Conservation (phyloP, 2,797 vertebrate genomes). For the Anabas testudineus region DNA sequence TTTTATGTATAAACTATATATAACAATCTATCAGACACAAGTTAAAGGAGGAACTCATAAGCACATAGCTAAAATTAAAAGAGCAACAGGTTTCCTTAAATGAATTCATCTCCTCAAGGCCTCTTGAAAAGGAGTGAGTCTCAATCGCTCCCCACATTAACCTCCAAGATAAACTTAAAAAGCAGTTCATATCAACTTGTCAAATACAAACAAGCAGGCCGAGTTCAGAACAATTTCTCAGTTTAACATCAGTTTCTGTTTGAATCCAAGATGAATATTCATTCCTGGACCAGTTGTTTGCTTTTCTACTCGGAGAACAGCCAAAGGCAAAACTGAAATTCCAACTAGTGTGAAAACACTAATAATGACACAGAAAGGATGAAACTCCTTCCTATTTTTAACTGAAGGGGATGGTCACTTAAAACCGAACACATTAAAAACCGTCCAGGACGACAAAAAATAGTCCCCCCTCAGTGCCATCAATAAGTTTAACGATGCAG, state of each 20-base stretch:
- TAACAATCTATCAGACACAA: no score
- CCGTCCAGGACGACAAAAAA: neutral
- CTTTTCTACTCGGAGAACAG: constrained; percentile 9
- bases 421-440: neutral
- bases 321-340: neutral
- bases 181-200: neutral
- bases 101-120: constrained; percentile 40
- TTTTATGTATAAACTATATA: no score
- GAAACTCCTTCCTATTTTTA: neutral
- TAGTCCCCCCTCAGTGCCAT: neutral
- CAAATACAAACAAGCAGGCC: neutral
- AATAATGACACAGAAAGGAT: neutral
- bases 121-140: constrained; percentile 23
- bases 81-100: constrained; percentile 20
- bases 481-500: neutral
- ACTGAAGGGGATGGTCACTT: neutral
- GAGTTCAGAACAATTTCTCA: neutral
- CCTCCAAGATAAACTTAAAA: constrained; percentile 15
- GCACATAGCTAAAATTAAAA: constrained; percentile 1
- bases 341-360: neutral
- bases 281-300: neutral
- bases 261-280: no score
- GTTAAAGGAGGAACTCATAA: no score
- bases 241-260: neutral
- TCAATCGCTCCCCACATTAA: constrained; percentile 11